Base-by-base conservation (phyloP, 2,113 vertebrate species). In the Tor tambroides region DNA sequence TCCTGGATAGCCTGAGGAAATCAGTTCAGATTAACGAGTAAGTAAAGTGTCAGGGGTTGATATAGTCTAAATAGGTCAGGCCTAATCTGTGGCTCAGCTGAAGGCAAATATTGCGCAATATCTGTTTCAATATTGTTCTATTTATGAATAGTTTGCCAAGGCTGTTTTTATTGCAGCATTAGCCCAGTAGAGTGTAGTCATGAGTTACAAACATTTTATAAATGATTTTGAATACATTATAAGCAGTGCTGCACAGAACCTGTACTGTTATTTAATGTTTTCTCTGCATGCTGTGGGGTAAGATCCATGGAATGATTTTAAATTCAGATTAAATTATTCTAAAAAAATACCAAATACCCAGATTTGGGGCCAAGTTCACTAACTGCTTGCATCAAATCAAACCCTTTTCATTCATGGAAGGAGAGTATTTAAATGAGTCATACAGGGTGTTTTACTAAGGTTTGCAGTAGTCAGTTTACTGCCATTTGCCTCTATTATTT, bases 1-100 rank as follows among this genome's bases (percentile, higher is more conserved):
- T 99, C 88, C 95, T 99, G 93, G 96, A 97, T 88, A 95, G 92
- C 91, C 95, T 99, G 91, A 93, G 96, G 93, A 97, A 96, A 91
- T 96, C 96, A 5, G 93, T 97, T 88, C 92, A 93, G 77, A 95
- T 99, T 78, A 96, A 90, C 91, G 95, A 97, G 97, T 99, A 95
- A 97, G 98, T 97, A 93, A 89, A 83, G 49, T 11, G 2, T 41
- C 23, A 30, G 17, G 26, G 56, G 32, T 7, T 49, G 17, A 30
- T 10, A 28, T 61, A 63, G 7, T 35, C 23, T n/a, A 21, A 38
- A 75, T 65, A 38, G 15, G 61, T 46, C 26, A 35, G 30, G 38
- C 32, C 23, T 41, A 26, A 43, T 81, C 79, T 17, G 41, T 65
- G 78, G 7, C 35, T 80, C 1, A 17, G 35, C 6, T 63, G 14